Evolutionary conservation across 1,140 invertebrate species (phyloP).

Genomic region (Monochamus saltuarius): DNA sequence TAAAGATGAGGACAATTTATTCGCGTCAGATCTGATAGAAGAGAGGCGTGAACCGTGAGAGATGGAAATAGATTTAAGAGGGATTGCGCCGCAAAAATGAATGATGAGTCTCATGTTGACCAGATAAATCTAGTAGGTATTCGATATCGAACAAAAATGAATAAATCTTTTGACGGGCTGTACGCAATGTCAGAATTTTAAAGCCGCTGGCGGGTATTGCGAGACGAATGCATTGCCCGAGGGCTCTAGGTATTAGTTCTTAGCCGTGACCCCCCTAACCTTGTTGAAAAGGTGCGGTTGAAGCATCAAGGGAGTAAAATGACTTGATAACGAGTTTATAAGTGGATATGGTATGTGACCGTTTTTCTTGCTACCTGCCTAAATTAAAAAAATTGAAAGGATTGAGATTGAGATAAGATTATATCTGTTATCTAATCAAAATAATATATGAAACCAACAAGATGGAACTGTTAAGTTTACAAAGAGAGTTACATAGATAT

Average conservation of each 20-base stretch:
- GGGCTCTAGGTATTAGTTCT: constrained; percentile 9
- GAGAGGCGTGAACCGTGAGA: constrained; percentile 8
- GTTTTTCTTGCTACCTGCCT: too few relatives aligned
- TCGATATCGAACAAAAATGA: background rate
- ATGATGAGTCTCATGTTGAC: constrained; percentile 32
- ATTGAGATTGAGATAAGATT: too few relatives aligned
- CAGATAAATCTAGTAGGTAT: background rate
- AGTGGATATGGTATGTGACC: too few relatives aligned
- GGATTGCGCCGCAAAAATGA: constrained; percentile 37
- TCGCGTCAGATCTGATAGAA: background rate
- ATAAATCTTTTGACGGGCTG: constrained; percentile 9
- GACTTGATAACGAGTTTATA: too few relatives aligned
- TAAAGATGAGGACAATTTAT: too few relatives aligned
- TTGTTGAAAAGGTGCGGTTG: too few relatives aligned
- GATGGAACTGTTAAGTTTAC: too few relatives aligned
- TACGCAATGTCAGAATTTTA: constrained; percentile 28
- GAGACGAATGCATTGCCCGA: background rate
- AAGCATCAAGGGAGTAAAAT: too few relatives aligned
- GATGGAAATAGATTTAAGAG: constrained; percentile 33
- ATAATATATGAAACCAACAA: too few relatives aligned
- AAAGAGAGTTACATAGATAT: too few relatives aligned
- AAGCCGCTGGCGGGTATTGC: constrained; percentile 11
- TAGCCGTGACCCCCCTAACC: background rate
- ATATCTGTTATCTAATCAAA: too few relatives aligned
- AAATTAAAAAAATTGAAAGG: too few relatives aligned